Conservation (phyloP, 1,140 invertebrate species). For the Coboldia fuscipes region DNA sequence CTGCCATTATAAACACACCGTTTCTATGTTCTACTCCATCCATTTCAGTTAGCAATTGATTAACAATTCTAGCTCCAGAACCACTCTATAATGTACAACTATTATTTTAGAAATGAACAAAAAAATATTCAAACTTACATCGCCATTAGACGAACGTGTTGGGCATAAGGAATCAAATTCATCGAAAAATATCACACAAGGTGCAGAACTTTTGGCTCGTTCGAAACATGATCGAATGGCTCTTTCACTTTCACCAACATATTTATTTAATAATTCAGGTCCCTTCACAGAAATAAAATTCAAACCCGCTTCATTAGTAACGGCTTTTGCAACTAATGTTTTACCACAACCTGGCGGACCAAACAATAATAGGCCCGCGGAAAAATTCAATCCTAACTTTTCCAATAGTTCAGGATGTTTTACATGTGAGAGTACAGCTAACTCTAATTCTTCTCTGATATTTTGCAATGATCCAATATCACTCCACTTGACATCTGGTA, state of each 20-base stretch:
- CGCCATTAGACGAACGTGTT: conserved; percentile 52
- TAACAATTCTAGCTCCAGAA: conserved; percentile 68
- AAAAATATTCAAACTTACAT: conserved; percentile 13
- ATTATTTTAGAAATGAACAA: neutral
- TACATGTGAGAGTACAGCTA: conserved; percentile 83
- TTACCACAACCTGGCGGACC: conserved; percentile 89
- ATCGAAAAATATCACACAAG: conserved; percentile 99
- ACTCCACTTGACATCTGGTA: conserved; percentile 93
- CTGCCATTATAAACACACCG: conserved; percentile 86
- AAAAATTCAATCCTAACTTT: conserved; percentile 48
- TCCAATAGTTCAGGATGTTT: conserved; percentile 61
- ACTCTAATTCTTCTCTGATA: conserved; percentile 72
- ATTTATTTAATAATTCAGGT: conserved; percentile 93
- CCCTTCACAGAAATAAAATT: conserved; percentile 97
- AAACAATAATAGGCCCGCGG: conserved; percentile 76
- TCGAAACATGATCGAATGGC: conserved; percentile 89
- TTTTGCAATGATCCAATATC: conserved; percentile 84
- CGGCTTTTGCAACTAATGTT: conserved; percentile 79
- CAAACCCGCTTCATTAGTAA: conserved; percentile 89
- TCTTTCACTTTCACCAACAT: conserved; percentile 96
- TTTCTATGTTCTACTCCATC: conserved; percentile 80
- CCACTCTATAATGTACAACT: conserved; percentile 25
- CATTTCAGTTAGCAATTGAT: conserved; percentile 97
- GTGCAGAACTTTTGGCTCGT: conserved; percentile 79
- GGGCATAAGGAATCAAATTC: conserved; percentile 96